Base-by-base conservation (phyloP, 2,797 vertebrate species). In the Holocentrus rufus region DNA sequence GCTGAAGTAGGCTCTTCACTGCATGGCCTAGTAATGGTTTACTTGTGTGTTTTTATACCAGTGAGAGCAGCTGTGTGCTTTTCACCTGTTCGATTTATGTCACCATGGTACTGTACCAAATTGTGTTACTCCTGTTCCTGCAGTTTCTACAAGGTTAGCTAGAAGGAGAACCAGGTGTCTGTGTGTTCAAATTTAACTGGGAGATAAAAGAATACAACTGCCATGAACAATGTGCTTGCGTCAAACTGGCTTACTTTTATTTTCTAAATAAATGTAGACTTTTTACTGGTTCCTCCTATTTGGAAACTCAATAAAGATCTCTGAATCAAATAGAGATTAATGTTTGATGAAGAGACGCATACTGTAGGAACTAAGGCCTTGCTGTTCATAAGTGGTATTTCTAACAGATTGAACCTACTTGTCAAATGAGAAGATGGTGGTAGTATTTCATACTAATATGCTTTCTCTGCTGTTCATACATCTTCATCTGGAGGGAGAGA, bases 1-100 rank as follows among this genome's bases (percentile, higher is more conserved):
- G 17, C 31, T 9, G 67, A 81, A 65, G 53, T 68, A 64, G 65
- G 53, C 34, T 72, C 56, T 27, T 77, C 58, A 61, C 31, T 62
- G 11, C 10, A 7, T 62, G 31, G 17, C 61, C 46, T n/a, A 79
- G 30, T 81, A 72, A 62, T 30, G 53, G 18, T 80, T 66, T 44
- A 23, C 59, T 20, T 56, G 57, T 31, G n/a, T 75, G 52, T 66
- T 11, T 61, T 18, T 62, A 11, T 36, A 36, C 50, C 57, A 52
- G 14, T 71, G 53, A 46, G 5, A 66, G 46, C 13, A 4, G 39
- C 8, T 39, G 14, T 3, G 34, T 69, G 14, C 22, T 15, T 30
- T 50, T 47, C 1, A 23, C 30, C 55, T 7, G 13, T 55, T 71
- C 20, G 5, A 15, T 61, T 62, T 5, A 1, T 69, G 17, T 30